Percentiles rank a stretch among this genome's conserved stretches.
Conservation (phyloP, 2,113 vertebrate species). For the Festucalex cinctus region DNA sequence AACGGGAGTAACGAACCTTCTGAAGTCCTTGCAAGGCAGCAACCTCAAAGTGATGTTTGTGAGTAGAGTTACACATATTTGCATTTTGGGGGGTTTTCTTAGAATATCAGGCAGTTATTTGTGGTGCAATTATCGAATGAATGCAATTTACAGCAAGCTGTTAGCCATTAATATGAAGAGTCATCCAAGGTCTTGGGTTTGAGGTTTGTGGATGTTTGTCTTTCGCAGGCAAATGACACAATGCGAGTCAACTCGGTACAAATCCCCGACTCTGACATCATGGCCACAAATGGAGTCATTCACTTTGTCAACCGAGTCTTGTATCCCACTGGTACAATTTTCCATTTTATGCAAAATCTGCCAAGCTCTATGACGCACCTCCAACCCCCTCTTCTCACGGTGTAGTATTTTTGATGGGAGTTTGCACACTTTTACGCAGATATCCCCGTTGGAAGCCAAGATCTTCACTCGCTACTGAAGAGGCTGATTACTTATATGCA, state of each 20-base stretch:
- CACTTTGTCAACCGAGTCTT: constrained; percentile 86
- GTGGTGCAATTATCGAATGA: not conserved
- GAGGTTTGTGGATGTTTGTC: constrained; percentile 1
- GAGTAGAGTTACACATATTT: constrained; percentile 54
- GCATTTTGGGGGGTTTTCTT: not conserved
- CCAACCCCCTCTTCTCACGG: too few species aligned
- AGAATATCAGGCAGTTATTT: not conserved
- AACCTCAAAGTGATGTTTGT: constrained; percentile 85
- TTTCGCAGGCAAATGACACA: constrained; percentile 79
- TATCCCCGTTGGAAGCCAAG: constrained; percentile 85
- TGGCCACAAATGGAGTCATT: constrained; percentile 93
- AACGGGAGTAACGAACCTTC: constrained; percentile 88
- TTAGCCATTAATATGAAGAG: not conserved
- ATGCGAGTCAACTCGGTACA: constrained; percentile 83
- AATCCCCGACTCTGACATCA: constrained; percentile 81
- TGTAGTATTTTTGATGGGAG: constrained; percentile 4
- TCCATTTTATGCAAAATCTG: constrained; percentile 16
- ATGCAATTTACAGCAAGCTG: not conserved
- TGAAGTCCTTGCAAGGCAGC: constrained; percentile 88
- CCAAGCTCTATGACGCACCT: not conserved
- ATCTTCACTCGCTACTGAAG: constrained; percentile 79
- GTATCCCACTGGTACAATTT: constrained; percentile 81
- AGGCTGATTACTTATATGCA: constrained; percentile 85
- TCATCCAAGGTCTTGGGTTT: not conserved
- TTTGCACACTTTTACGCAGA: constrained; percentile 67